Conservation (phyloP, 2,888 invertebrate genomes). For the Lasioglossum marginatum region DNA sequence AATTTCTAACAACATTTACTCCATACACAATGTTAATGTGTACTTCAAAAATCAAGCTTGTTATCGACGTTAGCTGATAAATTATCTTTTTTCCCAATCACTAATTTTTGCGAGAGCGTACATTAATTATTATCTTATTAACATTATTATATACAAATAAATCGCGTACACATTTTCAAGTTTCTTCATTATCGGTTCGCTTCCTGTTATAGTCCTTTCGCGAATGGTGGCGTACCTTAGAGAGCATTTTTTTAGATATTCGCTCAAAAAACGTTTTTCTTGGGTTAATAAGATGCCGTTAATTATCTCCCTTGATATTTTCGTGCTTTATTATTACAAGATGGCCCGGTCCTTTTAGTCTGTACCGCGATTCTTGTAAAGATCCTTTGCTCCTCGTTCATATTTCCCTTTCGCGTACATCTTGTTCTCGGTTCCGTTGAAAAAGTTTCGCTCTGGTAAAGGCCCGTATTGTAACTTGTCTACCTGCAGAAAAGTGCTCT, state of each 20-base stretch:
- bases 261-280: not conserved
- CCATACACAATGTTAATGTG: not conserved
- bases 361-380: not conserved
- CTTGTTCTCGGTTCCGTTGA: slow-evolving; percentile 1
- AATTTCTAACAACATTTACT: not conserved
- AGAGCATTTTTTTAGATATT: slow-evolving; percentile 17
- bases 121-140: not conserved
- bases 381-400: slow-evolving; percentile 11
- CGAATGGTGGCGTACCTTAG: not conserved
- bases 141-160: not conserved
- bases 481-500: slow-evolving; percentile 18
- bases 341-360: not conserved
- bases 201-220: not conserved
- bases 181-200: not conserved
- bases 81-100: not conserved
- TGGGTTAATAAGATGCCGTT: not conserved
- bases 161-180: not conserved
- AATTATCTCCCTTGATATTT: slow-evolving; percentile 15
- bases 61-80: not conserved
- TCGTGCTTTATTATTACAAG: slow-evolving; percentile 2
- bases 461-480: slow-evolving; percentile 30
- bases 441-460: not conserved
- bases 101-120: not conserved
- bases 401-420: slow-evolving; percentile 18
- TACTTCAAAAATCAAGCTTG: not conserved